Conservation (phyloP, 2,888 invertebrate species). For the Caenorhabditis auriculariae region DNA sequence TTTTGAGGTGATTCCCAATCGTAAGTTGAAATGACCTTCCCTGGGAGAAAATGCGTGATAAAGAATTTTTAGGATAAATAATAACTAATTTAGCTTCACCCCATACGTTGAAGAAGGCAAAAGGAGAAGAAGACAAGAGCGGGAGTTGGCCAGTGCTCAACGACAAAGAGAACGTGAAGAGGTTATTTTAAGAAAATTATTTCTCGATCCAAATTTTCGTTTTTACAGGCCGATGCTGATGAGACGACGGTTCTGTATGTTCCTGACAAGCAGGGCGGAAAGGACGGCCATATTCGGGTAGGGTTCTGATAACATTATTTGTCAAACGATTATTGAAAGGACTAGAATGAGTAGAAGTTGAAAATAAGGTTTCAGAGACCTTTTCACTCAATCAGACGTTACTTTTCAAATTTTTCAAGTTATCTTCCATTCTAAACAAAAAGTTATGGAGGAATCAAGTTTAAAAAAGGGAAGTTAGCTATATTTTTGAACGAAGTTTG, state of each 20-base stretch:
- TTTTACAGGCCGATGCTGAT: conserved; percentile 11
- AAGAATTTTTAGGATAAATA: too few species aligned
- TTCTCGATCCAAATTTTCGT: neutral
- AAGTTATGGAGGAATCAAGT: too few species aligned
- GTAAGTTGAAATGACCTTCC: too few species aligned
- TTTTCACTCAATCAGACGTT: neutral
- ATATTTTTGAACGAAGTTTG: neutral
- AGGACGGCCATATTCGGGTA: conserved; percentile 53
- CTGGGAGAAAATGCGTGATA: too few species aligned
- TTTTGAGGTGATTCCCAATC: too few species aligned
- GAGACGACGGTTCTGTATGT: conserved; percentile 48
- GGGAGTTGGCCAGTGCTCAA: conserved; percentile 11
- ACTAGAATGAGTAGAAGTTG: neutral
- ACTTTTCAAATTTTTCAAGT: too few species aligned
- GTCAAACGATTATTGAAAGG: too few species aligned
- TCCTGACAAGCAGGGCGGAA: conserved; percentile 36
- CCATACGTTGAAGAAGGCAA: conserved; percentile 11
- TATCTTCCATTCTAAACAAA: too few species aligned
- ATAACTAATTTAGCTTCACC: conserved; percentile 30
- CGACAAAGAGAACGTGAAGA: conserved; percentile 5
- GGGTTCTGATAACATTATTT: conserved; percentile 9
- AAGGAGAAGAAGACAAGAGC: conserved; percentile 11
- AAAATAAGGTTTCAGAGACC: neutral
- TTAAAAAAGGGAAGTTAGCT: too few species aligned
- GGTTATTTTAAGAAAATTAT: neutral